These are phyloP conservation scores for Gymnothorax reevesii DNA, from an alignment of 2,797 vertebrate genomes.

Conservation along the genomic window DNA sequence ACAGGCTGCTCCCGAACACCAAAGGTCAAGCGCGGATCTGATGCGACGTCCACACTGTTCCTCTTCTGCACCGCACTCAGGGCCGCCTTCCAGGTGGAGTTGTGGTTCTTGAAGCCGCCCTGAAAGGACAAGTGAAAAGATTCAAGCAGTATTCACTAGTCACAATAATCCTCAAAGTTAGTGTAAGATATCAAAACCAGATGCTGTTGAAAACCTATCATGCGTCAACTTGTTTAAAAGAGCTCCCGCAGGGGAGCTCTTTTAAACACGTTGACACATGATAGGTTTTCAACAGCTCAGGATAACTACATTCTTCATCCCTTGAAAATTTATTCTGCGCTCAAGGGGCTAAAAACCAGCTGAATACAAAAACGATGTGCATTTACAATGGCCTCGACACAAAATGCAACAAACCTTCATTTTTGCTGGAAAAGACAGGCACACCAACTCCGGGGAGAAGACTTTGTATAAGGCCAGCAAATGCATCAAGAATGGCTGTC, in stretches of 20 bases:
- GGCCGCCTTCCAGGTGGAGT: conserved; percentile 78
- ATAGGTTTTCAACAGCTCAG: too few species aligned
- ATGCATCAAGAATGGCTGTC: conserved; percentile 81
- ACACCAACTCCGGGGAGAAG: conserved; percentile 83
- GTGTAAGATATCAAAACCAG: too few species aligned
- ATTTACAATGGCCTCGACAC: neutral
- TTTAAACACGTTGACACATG: too few species aligned
- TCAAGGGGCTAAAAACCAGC: too few species aligned
- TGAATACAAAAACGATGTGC: neutral
- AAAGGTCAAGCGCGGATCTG: conserved; percentile 52
- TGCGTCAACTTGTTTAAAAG: too few species aligned
- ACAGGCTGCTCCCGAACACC: conserved; percentile 48
- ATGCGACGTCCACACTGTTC: conserved; percentile 50
- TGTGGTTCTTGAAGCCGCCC: conserved; percentile 82
- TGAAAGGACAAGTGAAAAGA: conserved; percentile 47
- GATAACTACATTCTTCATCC: too few species aligned
- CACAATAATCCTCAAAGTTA: neutral
- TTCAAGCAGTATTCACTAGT: neutral
- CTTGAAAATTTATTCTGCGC: too few species aligned
- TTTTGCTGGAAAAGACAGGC: conserved; percentile 74
- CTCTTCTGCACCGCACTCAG: conserved; percentile 71
- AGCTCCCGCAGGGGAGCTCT: too few species aligned
- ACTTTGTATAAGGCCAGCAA: conserved; percentile 88
- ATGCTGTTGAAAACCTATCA: too few species aligned
- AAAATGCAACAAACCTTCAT: conserved; percentile 76